Evolutionary conservation across 1,140 invertebrate species (phyloP).

Genomic region (Campodea augens): DNA sequence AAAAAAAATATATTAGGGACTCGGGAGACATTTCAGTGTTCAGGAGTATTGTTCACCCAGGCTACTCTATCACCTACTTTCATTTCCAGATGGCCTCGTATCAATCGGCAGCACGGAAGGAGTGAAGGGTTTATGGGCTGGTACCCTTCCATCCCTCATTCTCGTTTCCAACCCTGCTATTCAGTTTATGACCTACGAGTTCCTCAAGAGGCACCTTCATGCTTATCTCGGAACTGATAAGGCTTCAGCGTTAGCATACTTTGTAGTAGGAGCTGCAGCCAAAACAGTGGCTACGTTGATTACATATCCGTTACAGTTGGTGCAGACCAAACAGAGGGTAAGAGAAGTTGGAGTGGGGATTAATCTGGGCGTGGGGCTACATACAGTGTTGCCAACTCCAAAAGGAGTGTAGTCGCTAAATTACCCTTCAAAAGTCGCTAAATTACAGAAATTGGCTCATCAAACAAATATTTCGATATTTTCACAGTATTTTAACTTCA

Average conservation of each 20-base stretch:
- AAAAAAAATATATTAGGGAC: too few species aligned
- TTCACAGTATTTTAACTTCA: too few species aligned
- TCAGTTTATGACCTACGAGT: constrained; percentile 79
- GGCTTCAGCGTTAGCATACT: constrained; percentile 32
- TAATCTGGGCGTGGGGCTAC: too few species aligned
- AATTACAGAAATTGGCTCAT: too few species aligned
- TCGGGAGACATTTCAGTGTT: too few species aligned
- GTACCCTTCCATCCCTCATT: constrained; percentile 59
- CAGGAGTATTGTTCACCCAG: too few species aligned
- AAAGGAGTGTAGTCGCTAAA: too few species aligned
- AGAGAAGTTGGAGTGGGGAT: too few species aligned
- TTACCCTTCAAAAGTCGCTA: too few species aligned
- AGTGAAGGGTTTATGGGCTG: constrained; percentile 50
- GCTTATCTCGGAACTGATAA: constrained; percentile 20
- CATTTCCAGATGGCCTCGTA: constrained; percentile 38
- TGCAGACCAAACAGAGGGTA: constrained; percentile 63
- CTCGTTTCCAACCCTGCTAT: constrained; percentile 72
- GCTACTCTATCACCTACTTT: too few species aligned
- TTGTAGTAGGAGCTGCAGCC: constrained; percentile 50
- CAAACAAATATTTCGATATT: too few species aligned
- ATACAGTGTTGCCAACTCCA: too few species aligned
- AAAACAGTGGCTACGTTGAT: constrained; percentile 62
- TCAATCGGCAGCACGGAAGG: constrained; percentile 53
- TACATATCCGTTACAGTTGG: constrained; percentile 72
- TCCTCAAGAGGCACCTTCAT: constrained; percentile 46